Percentiles rank a stretch among this genome's conserved stretches.
Evolutionary conservation across 2,797 vertebrate species (phyloP).

Genomic region (Synanceia verrucosa): DNA sequence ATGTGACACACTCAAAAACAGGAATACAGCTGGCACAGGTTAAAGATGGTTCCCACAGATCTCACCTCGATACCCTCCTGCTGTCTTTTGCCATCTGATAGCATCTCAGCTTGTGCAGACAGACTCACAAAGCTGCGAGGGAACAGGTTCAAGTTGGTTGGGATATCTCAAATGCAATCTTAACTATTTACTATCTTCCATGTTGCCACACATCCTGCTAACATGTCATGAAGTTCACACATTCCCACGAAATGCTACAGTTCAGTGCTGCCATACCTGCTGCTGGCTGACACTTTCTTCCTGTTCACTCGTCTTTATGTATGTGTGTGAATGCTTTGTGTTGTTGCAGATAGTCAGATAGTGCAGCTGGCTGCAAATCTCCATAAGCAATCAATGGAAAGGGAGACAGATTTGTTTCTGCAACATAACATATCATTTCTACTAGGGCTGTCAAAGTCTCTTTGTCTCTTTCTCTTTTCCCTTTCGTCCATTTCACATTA

Average conservation of each 20-base stretch:
- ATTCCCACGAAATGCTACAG: slow-evolving; percentile 7
- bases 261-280: slow-evolving; percentile 22
- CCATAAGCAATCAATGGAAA: not conserved
- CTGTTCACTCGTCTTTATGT: slow-evolving; percentile 37
- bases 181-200: slow-evolving; percentile 48
- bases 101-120: slow-evolving; percentile 62
- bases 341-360: too few species aligned
- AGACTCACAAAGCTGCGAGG: slow-evolving; percentile 22
- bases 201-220: slow-evolving; percentile 51
- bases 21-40: slow-evolving; percentile 26
- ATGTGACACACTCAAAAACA: too few species aligned
- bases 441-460: too few species aligned
- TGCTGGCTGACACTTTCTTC: slow-evolving; percentile 8
- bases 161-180: slow-evolving; percentile 66
- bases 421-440: too few species aligned
- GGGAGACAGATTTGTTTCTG: too few species aligned
- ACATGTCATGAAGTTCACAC: slow-evolving; percentile 21
- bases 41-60: slow-evolving; percentile 54
- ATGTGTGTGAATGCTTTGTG: too few species aligned
- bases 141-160: slow-evolving; percentile 42
- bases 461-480: too few species aligned
- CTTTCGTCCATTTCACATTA: too few species aligned
- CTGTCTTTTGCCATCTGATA: slow-evolving; percentile 49
- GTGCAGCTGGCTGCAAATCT: slow-evolving; percentile 4
- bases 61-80: slow-evolving; percentile 25